A percentile compares a stretch with the other conserved stretches of the same genome.
Evolutionary conservation across 2,113 vertebrate species (phyloP).

Genomic region (Rhabdornis inornatus): DNA sequence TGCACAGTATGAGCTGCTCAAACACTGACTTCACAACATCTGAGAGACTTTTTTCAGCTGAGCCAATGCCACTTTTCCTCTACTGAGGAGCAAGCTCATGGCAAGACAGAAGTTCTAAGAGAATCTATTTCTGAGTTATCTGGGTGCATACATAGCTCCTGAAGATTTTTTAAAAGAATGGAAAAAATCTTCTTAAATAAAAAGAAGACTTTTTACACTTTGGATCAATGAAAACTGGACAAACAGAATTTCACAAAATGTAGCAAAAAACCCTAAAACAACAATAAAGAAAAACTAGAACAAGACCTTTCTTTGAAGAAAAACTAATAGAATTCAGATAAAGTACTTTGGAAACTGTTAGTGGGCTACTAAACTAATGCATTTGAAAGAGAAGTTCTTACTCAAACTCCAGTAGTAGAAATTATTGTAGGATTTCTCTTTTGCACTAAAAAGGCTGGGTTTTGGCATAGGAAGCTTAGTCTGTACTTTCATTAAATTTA

Average conservation of each 20-base stretch:
- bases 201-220: not conserved
- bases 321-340: not conserved
- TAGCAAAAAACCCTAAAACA: not conserved
- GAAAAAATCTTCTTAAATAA: not conserved
- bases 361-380: not conserved
- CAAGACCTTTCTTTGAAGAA: not conserved
- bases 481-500: not conserved
- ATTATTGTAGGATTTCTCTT: not conserved
- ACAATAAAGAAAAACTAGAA: not conserved
- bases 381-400: not conserved
- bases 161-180: slow-evolving; percentile 6
- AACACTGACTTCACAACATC: not conserved
- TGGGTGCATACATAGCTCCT: not conserved
- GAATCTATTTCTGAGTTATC: slow-evolving; percentile 36
- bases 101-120: slow-evolving; percentile 6
- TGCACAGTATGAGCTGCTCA: not conserved
- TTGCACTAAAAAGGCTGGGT: not conserved
- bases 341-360: not conserved
- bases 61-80: slow-evolving; percentile 7
- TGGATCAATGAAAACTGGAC: slow-evolving; percentile 5
- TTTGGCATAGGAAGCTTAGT: not conserved
- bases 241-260: slow-evolving; percentile 19
- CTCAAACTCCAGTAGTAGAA: not conserved
- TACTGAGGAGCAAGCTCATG: not conserved
- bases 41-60: not conserved